Conservation (phyloP, 2,797 vertebrate species). For the Thamnophis elegans region DNA sequence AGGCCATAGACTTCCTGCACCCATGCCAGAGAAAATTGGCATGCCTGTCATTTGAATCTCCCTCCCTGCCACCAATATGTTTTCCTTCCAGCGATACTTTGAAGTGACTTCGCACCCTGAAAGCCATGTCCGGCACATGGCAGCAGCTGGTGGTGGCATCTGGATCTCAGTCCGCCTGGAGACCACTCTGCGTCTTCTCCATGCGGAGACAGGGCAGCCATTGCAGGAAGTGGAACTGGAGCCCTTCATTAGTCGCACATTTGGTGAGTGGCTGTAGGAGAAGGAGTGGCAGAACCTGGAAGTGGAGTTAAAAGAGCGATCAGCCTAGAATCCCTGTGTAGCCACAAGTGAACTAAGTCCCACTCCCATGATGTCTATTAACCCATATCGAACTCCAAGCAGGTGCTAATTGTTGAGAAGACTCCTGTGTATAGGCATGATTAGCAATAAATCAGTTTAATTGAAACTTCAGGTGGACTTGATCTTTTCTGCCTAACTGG, state of each 20-base stretch:
- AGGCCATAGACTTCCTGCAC: not conserved
- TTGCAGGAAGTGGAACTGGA: constrained; percentile 52
- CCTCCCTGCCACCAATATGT: not conserved
- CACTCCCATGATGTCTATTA: not conserved
- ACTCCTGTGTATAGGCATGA: not conserved
- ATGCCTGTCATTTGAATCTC: not conserved
- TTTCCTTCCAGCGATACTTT: constrained; percentile 44
- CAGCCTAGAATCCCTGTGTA: not conserved
- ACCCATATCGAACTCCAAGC: not conserved
- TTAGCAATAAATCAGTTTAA: not conserved
- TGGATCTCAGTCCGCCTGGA: constrained; percentile 53
- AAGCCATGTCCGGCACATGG: constrained; percentile 54
- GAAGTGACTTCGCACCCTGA: constrained; percentile 43
- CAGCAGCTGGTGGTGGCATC: constrained; percentile 25
- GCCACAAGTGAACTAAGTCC: not conserved
- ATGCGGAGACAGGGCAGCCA: constrained; percentile 39
- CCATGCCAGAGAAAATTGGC: not conserved
- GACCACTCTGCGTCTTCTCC: constrained; percentile 44
- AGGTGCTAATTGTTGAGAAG: not conserved
- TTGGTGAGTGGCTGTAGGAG: constrained; percentile 28
- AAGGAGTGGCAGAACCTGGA: not conserved
- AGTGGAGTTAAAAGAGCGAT: not conserved
- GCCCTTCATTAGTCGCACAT: constrained; percentile 38
- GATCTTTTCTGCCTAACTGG: not conserved
- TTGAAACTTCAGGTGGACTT: not conserved